These are phyloP conservation scores for Urechis unicinctus DNA, from an alignment of 2,888 invertebrate genomes.

Conservation along the genomic window DNA sequence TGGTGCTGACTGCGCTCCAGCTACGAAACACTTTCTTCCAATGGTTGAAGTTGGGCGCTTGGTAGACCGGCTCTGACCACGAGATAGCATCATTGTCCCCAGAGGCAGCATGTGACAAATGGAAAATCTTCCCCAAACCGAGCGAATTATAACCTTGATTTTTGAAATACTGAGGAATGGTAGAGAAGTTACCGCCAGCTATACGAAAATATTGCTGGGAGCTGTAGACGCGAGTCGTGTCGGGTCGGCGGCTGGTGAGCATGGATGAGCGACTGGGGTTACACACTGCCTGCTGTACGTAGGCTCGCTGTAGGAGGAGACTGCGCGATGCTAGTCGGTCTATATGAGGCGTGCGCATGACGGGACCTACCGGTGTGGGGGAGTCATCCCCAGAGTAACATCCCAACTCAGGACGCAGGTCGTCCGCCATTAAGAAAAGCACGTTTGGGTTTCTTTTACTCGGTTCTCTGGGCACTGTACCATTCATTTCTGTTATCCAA, in stretches of 20 bases:
- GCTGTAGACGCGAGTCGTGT: constrained; percentile 23
- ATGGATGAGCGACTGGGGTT: constrained; percentile 22
- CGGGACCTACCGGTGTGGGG: no score
- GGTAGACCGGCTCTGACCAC: constrained; percentile 21
- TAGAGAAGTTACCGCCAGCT: constrained; percentile 24
- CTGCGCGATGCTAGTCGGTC: constrained; percentile 19
- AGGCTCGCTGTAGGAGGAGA: constrained; percentile 18
- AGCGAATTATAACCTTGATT: constrained; percentile 18
- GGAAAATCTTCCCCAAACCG: constrained; percentile 25
- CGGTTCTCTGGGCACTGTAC: no score
- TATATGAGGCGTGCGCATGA: constrained; percentile 22
- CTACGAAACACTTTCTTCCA: constrained; percentile 20
- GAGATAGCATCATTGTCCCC: constrained; percentile 21
- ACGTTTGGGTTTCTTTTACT: no score
- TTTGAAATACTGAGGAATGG: constrained; percentile 25
- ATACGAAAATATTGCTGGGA: constrained; percentile 17
- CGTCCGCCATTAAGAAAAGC: no score
- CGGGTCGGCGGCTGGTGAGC: constrained; percentile 23
- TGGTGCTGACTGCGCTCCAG: neutral
- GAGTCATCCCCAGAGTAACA: no score
- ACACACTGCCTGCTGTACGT: constrained; percentile 19
- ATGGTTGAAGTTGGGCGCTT: constrained; percentile 8
- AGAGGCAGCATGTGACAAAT: constrained; percentile 15
- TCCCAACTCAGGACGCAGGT: no score
- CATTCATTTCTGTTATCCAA: no score